phyloP scores from a whole-genome alignment of 2,797 vertebrate species.

The Chelmon rostratus region DNA sequence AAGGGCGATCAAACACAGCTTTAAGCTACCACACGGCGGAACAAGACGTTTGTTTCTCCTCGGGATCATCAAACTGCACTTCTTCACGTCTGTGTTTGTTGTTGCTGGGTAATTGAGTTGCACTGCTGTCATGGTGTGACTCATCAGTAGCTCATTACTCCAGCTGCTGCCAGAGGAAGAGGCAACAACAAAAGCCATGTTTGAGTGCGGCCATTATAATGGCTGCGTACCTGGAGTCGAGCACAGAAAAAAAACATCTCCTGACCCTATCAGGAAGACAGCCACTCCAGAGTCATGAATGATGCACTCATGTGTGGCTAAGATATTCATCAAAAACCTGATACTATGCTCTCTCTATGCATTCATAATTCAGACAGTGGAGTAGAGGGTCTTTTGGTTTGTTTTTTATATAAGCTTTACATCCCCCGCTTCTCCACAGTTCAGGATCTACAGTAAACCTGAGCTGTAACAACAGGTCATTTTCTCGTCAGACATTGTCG shows the following conservation, averaged over 20 bases:
- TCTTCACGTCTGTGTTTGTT: conserved; percentile 58
- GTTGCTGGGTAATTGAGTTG: conserved; percentile 74
- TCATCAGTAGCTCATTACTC: conserved; percentile 77
- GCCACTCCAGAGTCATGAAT: conserved; percentile 51
- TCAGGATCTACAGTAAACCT: background rate
- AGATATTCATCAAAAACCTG: conserved; percentile 63
- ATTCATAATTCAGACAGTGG: conserved; percentile 49
- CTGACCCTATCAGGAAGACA: conserved; percentile 32
- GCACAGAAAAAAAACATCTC: conserved; percentile 30
- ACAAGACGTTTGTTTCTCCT: conserved; percentile 50
- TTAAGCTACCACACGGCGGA: conserved; percentile 28
- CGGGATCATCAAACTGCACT: conserved; percentile 59
- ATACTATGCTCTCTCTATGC: conserved; percentile 20
- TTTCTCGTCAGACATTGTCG: background rate
- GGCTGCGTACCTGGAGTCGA: conserved; percentile 26
- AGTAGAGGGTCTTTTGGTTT: background rate
- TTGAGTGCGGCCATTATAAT: conserved; percentile 58
- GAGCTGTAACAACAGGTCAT: background rate
- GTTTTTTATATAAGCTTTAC: conserved; percentile 2
- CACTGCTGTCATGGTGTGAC: conserved; percentile 58
- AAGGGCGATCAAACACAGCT: conserved; percentile 48
- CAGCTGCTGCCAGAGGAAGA: conserved; percentile 52
- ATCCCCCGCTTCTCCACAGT: background rate
- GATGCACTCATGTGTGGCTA: conserved; percentile 43
- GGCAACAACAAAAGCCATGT: conserved; percentile 45